These are phyloP conservation scores for Campoplex nolae DNA, from an alignment of 2,888 invertebrate genomes.

Conservation along the genomic window DNA sequence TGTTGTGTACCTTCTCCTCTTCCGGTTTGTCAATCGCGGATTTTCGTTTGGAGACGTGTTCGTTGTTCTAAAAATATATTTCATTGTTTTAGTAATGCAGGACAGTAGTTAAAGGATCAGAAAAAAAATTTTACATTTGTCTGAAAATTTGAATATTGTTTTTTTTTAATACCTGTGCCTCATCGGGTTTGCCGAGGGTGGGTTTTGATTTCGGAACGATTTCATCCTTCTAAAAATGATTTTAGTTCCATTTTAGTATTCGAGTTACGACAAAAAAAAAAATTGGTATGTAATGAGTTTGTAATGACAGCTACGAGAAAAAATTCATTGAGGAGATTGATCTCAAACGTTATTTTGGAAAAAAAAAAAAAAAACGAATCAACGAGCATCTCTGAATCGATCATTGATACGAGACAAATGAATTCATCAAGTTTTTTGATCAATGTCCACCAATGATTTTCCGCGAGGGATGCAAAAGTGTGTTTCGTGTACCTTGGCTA, in stretches of 20 bases:
- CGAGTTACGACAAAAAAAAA: constrained; percentile 24
- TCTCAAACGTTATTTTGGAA: neutral
- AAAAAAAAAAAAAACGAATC: neutral
- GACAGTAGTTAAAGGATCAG: neutral
- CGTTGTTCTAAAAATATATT: constrained; percentile 68
- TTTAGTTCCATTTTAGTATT: constrained; percentile 46
- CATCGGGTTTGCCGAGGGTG: constrained; percentile 72
- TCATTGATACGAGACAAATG: neutral
- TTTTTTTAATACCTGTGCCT: constrained; percentile 72
- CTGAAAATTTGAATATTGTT: neutral
- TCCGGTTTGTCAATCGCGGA: constrained; percentile 62
- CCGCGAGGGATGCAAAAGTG: neutral
- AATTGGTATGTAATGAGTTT: constrained; percentile 33
- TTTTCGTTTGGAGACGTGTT: constrained; percentile 67
- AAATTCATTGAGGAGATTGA: neutral
- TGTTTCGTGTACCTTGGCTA: constrained; percentile 65
- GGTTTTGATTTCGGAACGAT: constrained; percentile 67
- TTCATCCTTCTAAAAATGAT: constrained; percentile 62
- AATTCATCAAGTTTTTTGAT: neutral
- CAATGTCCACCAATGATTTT: neutral
- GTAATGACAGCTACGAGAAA: neutral
- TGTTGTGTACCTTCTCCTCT: constrained; percentile 64
- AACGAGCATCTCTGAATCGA: neutral
- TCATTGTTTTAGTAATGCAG: neutral
- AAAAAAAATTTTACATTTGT: neutral